Evolutionary conservation across 2,797 vertebrate species (phyloP), one percentile per base, ranked within the genome.

Genomic region (Kryptolebias ocellatus): DNA sequence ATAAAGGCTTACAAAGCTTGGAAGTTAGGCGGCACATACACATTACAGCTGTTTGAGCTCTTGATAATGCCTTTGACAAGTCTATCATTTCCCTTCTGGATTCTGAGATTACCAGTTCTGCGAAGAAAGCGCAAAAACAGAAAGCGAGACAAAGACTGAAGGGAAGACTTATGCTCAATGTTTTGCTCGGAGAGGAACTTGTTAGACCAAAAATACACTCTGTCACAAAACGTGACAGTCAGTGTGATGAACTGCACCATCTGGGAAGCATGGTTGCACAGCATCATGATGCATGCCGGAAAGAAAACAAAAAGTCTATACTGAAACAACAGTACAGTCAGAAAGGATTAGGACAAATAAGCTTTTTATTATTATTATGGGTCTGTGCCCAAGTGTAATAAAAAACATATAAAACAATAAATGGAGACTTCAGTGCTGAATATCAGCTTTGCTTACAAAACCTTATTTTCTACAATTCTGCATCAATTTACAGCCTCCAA

Each of bases 31-130:
- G 64, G 62, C 61, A 67, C 3, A 74, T 75, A 74, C 72, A 53
- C 68, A 60, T 72, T 81, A 57, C 64, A 82, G 83, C 65, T 65
- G 71, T 63, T 83, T 79, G 2, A 69, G 70, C 53, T 46, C 59
- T 58, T 51, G 27, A 70, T 65, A 77, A 64, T 69, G 64, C 57
- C 20, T 67, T 54, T 75, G 80, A 87, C 76, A 75, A 59, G 76
- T 68, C 53, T 11, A 73, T 78, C 74, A 56, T 60, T 57, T 64
- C 60, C 46, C 46, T 31, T 57, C 53, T 59, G 46, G 79, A 28
- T 49, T 60, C n/a, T 72, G 70, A 76, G 83, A 68, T 76, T 18
- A 42, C 20, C 53, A 17, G 56, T 20, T 82, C 50, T 61, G 61
- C 71, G 53, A 74, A 61, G 72, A 17, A 72, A 37, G 61, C 42